Base-by-base conservation (phyloP, 2,888 invertebrate genomes). In the Leptothorax acervorum region DNA sequence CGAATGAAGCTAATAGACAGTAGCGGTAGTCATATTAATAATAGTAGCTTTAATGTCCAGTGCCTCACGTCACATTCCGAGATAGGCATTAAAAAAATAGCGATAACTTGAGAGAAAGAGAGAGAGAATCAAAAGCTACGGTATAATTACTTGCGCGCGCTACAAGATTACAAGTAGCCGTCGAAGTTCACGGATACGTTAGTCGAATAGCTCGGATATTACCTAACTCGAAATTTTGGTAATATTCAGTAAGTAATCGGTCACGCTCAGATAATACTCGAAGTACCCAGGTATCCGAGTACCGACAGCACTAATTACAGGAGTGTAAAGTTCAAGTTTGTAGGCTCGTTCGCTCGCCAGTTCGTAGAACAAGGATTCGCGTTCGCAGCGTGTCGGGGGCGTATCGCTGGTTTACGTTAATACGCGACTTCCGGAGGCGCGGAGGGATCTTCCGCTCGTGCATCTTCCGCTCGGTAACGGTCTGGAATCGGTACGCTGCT, bases 261-360 rank as follows among this genome's bases (percentile, higher is more conserved):
- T 15, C 48, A n/a, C 18, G 5, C n/a, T 39, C 23, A 12, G 28
- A 39, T 53, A 76, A 53, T n/a, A 51, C 15, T 15, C 28, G 12
- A 31, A 18, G 6, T 76, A 42, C 1, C 15, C 39, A 8, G 18
- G 5, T 68, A 51, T n/a, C 31, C 75, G 48, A 35, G 28, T 15
- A 55, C 28, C 11, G 76, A 31, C 68, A 68, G 53, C 53, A 39
- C 23, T 23, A 35, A 18, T 66, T 90, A 86, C 85, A 51, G 82
- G 83, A 85, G 83, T 84, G 87, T 81, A 87, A 86, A 83, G 87
- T 83, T 84, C 57, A 86, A 90, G 85, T 87, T 86, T 83, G 83
- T 63, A 79, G 75, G 62, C 51, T 81, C 78, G 89, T 55, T 51
- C 81, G 68, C 79, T 83, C 75, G 86, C 68, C 66, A 63, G 65